Base-by-base conservation (phyloP, 2,113 vertebrate species). In the Mixornis gularis region DNA sequence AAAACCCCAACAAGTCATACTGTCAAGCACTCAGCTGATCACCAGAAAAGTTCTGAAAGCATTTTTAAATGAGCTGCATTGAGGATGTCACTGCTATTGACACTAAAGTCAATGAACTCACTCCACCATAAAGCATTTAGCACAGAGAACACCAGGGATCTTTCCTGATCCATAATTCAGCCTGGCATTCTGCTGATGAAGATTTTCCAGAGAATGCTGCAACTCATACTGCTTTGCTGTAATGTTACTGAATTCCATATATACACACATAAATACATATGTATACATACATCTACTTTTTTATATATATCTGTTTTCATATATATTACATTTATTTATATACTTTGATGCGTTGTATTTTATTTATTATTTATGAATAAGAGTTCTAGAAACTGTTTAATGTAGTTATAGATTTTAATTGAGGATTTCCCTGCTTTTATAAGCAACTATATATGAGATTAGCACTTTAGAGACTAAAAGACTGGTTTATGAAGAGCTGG, bases 131-230 rank as follows among this genome's bases (percentile, higher is more conserved):
- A 79, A 92, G 73, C 62, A 79, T 82, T 86, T 56, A 85, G 63
- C 70, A 79, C 51, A 70, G 51, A 69, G 49, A 92, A 87, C 66
- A 87, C 51, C 71, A 44, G 60, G 55, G 71, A 95, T 87, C 78
- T 87, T 72, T 80, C 46, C 77, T 64, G 65, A 80, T 86, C 90
- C 69, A 49, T 90, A 95, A 88, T 64, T 78, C 62, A 96, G 40
- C 44, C 64, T 84, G 77, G 52, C 68, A 86, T 91, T 95, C 79
- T 86, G 69, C 83, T 88, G 84, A 89, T 79, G 66, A 86, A 41
- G 60, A 65, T 81, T 93, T 94, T 95, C 65, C 65, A 89, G 51
- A 32, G 43, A 77, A 87, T 41, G 52, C 71, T 70, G 60, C 34
- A 85, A 63, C 21, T 15, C 27, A 63, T 12, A 36, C 62, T 63